Conservation (phyloP, 1,140 invertebrate genomes). For the Prorops nasuta region DNA sequence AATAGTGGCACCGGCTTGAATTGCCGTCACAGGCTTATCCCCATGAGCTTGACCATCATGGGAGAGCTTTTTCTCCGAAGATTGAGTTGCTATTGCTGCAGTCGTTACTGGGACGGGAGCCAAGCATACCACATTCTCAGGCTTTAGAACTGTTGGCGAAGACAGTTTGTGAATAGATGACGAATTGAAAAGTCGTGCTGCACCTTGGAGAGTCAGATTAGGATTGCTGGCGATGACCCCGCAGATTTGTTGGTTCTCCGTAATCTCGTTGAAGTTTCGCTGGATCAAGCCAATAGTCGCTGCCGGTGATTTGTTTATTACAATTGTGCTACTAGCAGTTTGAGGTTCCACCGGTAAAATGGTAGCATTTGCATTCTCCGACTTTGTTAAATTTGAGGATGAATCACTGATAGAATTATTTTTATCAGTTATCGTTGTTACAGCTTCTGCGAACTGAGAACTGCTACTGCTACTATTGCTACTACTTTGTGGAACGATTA, state of each 20-base stretch:
- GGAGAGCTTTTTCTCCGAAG: constrained; percentile 31
- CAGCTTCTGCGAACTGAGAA: constrained; percentile 25
- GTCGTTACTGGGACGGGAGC: no score
- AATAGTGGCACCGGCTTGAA: constrained; percentile 37
- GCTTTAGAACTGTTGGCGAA: constrained; percentile 24
- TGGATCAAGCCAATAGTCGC: constrained; percentile 41
- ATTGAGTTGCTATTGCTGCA: constrained; percentile 14
- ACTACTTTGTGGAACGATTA: constrained; percentile 28
- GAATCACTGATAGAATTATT: constrained; percentile 19
- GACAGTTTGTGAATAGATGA: constrained; percentile 40
- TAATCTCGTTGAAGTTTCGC: constrained; percentile 34
- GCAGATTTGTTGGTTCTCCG: constrained; percentile 46
- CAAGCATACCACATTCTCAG: constrained; percentile 44
- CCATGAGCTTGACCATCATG: constrained; percentile 30
- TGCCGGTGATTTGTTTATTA: constrained; percentile 43
- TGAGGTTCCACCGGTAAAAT: constrained; percentile 13
- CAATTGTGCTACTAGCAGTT: constrained; percentile 30
- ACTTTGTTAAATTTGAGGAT: constrained; percentile 22
- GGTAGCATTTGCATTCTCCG: constrained; percentile 3
- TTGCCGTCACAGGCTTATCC: constrained; percentile 33
- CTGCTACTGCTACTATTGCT: no score
- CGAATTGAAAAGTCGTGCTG: constrained; percentile 46
- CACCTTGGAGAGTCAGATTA: constrained; percentile 38
- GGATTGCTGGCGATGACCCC: constrained; percentile 53
- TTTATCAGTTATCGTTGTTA: constrained; percentile 5